Evolutionary conservation across 1,140 invertebrate genomes (phyloP), one percentile per base, ranked within the genome.

Genomic region (Tetranychus urticae): DNA sequence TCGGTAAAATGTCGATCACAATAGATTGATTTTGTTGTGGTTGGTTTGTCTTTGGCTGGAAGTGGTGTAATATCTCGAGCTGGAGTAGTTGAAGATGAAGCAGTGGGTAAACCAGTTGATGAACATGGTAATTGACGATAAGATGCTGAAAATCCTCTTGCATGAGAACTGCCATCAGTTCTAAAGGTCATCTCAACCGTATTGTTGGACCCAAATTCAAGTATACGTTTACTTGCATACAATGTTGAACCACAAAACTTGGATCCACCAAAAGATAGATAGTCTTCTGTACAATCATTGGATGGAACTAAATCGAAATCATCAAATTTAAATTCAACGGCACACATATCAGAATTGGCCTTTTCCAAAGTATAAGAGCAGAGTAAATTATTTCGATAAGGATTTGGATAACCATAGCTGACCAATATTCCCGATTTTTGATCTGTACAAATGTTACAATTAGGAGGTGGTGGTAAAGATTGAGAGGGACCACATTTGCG

Each of bases 281-380:
- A 69, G 47, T 69, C 68, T 12, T 61, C 61, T 35, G 50, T 48
- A 60, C 68, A 69, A 59, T 68, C 63, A 36, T 52, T 48, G 5
- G 62, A 60, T 23, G 64, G 56, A 46, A 68, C 63, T 8, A 68
- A n/a, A 33, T 68, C 60, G 57, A 69, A 69, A 12, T 66, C 58
- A 14, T 59, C 60, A 54, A 69, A 69, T n/a, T 61, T 58, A 4
- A 69, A 50, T 46, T 69, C 62, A 5, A 69, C 13, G 35, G 50
- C 59, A 55, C 68, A 69, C 55, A 58, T 63, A 31, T 52, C 47
- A 1, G 65, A 63, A 50, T 66, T 66, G 12, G 62, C 45, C 6
- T 36, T 47, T n/a, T 65, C 64, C 46, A 65, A 55, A 23, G 59
- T 65, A 42, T 65, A 65, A 1, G 59, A 54, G 35, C 64, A 65